phyloP scores from a whole-genome alignment of 2,113 vertebrate genomes.

The Hoplias malabaricus region DNA sequence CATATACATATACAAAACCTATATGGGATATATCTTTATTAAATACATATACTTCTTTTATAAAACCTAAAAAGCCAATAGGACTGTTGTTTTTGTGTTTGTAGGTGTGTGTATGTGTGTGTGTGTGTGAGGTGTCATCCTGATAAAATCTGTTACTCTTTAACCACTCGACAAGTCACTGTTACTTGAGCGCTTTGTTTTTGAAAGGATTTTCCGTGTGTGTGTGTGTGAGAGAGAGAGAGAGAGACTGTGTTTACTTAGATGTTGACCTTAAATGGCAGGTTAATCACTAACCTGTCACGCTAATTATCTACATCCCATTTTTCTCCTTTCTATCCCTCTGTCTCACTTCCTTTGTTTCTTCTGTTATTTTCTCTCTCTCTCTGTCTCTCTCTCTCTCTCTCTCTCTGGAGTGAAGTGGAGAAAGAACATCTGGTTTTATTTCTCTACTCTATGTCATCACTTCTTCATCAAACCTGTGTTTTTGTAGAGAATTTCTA shows the following conservation, averaged over 20 bases:
- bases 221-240: constrained; percentile 41
- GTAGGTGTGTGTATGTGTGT: constrained; percentile 7
- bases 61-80: too few species aligned
- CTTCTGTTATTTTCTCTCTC: too few species aligned
- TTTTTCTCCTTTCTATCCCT: constrained; percentile 16
- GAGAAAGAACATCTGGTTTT: constrained; percentile 11
- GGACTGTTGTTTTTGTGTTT: constrained; percentile 18
- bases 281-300: constrained; percentile 59
- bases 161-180: neutral
- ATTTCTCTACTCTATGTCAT: constrained; percentile 23
- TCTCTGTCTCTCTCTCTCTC: constrained; percentile 20
- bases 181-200: constrained; percentile 10
- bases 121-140: neutral
- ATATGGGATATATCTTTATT: too few species aligned
- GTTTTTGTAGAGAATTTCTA: neutral
- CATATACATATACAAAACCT: too few species aligned
- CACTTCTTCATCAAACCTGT: neutral
- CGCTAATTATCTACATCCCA: constrained; percentile 12
- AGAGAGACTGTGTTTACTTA: constrained; percentile 57
- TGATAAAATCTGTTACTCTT: constrained; percentile 14
- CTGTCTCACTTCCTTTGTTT: too few species aligned
- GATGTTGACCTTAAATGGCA: constrained; percentile 48
- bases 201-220: neutral
- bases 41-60: too few species aligned
- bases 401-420: neutral